phyloP scores from a whole-genome alignment of 2,797 vertebrate species.

The Podarcis siculus region DNA sequence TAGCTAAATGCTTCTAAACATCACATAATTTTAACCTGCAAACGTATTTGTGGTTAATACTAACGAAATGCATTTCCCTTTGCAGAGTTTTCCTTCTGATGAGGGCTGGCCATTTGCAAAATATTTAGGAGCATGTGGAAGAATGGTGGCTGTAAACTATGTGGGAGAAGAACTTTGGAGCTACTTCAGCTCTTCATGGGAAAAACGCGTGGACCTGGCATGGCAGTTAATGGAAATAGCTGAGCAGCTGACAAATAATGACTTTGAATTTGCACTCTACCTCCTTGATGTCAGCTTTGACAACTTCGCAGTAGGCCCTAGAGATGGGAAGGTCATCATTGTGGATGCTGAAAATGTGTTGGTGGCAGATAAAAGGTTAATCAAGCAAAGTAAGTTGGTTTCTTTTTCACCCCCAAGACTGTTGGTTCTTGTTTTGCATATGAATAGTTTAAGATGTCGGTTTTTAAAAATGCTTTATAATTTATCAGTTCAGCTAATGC shows the following conservation, averaged over 20 bases:
- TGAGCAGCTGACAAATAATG: conserved; percentile 98
- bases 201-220: conserved; percentile 95
- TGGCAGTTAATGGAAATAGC: conserved; percentile 98
- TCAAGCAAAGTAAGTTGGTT: conserved; percentile 93
- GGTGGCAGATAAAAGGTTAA: conserved; percentile 95
- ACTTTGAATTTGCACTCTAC: conserved; percentile 99
- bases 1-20: not conserved
- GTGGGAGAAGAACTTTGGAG: conserved; percentile 98
- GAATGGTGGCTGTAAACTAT: conserved; percentile 98
- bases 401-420: not conserved
- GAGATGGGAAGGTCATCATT: conserved; percentile 97
- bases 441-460: not conserved
- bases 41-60: conserved; percentile 1
- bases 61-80: conserved; percentile 9
- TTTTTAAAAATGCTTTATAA: not conserved
- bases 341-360: conserved; percentile 97
- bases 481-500: not conserved
- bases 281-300: conserved; percentile 99
- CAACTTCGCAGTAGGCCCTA: conserved; percentile 96
- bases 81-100: conserved; percentile 96
- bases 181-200: conserved; percentile 96
- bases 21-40: not conserved
- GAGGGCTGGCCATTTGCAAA: conserved; percentile 99
- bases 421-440: not conserved
- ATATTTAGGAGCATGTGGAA: conserved; percentile 96